Base-by-base conservation (phyloP, 2,113 vertebrate genomes). In the Myanophis thanlyinensis region DNA sequence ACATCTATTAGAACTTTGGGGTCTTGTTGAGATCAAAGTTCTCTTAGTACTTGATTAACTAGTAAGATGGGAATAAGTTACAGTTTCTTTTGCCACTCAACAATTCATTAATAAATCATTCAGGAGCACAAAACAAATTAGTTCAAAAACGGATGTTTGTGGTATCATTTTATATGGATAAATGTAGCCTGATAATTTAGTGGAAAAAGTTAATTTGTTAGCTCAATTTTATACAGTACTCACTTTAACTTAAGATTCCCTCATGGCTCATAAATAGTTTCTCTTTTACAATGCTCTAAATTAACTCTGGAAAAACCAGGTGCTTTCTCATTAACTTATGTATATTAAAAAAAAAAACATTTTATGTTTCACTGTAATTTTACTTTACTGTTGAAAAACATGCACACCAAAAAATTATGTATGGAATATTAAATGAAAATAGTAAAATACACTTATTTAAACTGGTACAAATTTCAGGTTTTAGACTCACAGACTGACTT, bases 1-100 rank as follows among this genome's bases (percentile, higher is more conserved):
- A 20, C 15, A 94, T 40, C 93, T 93, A 13, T 88, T 59, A 93
- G 54, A 35, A 88, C 90, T 84, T 93, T 23, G 92, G 85, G 10
- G 92, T 93, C 89, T 48, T 88, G 48, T 30, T 88, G 85, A 86
- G 89, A 59, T 85, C 56, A 53, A 47, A 92, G 91, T 88, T 73
- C 92, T 93, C 87, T 93, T 95, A 87, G 73, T 92, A 89, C 93
- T 92, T 94, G 90, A 95, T 95, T 91, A 94, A 94, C 91, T 91
- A 92, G 94, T 94, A 94, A 47, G 89, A 49, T 93, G 90, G 48
- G 46, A 95, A 96, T 1, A 54, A 96, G 87, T 47, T 84, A 22
- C 40, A 92, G 86, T 47, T 56, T 92, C 90, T 94, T 94, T 89
- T 47, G 23, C 90, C 90, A 96, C 73, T 97, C 80, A 93, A 49